A percentile compares a stretch with the other conserved stretches of the same genome.
Conservation (phyloP, 2,888 invertebrate species). For the Monochamus alternatus region DNA sequence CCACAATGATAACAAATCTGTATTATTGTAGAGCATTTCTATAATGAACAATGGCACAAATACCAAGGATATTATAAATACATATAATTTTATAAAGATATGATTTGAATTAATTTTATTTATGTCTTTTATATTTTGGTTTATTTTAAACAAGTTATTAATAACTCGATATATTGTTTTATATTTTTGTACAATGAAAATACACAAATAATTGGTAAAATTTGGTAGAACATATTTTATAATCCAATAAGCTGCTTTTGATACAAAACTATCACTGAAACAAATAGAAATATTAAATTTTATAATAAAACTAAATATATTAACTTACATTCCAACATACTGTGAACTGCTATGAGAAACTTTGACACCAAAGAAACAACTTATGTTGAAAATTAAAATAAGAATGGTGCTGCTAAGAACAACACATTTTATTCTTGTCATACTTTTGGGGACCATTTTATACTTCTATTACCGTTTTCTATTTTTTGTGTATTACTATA, state of each 20-base stretch:
- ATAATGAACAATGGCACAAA: neutral
- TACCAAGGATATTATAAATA: neutral
- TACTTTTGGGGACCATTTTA: neutral
- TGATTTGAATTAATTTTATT: neutral
- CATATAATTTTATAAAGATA: neutral
- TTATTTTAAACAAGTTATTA: conserved; percentile 12
- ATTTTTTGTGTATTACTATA: neutral
- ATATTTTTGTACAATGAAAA: neutral
- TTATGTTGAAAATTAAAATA: conserved; percentile 4
- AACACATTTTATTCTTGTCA: neutral
- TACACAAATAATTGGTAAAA: conserved; percentile 10
- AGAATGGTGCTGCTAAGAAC: neutral
- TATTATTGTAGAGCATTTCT: neutral
- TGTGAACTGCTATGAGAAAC: neutral
- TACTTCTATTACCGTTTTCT: no score
- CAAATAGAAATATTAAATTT: neutral
- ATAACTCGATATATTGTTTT: neutral
- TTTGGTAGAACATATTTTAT: conserved; percentile 4
- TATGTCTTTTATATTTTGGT: neutral
- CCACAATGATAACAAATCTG: conserved; percentile 14
- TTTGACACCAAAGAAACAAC: neutral
- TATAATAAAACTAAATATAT: neutral
- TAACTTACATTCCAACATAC: conserved; percentile 15
- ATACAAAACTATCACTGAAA: conserved; percentile 22
- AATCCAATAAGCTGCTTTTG: conserved; percentile 10